A percentile compares a stretch with the other conserved stretches of the same genome.
Conservation (phyloP, 2,797 vertebrate species). For the Sebastes iracundus region DNA sequence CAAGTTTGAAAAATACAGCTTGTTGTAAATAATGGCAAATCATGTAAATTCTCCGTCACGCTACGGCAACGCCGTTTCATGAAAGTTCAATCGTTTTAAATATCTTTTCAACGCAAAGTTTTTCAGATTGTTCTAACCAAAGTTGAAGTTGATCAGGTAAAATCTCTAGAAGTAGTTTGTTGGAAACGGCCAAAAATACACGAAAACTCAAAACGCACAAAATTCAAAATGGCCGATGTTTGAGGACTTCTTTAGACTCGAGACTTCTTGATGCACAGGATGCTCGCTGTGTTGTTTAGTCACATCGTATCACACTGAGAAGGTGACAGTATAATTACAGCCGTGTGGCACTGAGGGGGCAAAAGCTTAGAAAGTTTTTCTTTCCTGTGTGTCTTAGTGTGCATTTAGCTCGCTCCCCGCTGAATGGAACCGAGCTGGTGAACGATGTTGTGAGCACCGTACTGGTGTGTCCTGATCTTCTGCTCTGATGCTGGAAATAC, state of each 20-base stretch:
- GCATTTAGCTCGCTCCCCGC: slow-evolving; percentile 1
- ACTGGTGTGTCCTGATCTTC: slow-evolving; percentile 1
- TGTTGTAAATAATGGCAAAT: too few relatives aligned
- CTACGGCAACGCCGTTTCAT: too few relatives aligned
- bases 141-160: too few relatives aligned
- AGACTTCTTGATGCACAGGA: slow-evolving; percentile 20
- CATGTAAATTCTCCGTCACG: too few relatives aligned
- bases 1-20: too few relatives aligned
- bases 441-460: slow-evolving; percentile 6
- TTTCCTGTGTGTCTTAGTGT: slow-evolving; percentile 10
- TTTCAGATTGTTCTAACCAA: too few relatives aligned
- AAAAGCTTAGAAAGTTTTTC: slow-evolving; percentile 23
- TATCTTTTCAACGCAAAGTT: too few relatives aligned
- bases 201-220: too few relatives aligned
- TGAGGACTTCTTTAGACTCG: neutral
- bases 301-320: slow-evolving; percentile 50
- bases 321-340: slow-evolving; percentile 72
- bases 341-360: slow-evolving; percentile 41
- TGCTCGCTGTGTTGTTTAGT: slow-evolving; percentile 37
- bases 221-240: too few relatives aligned
- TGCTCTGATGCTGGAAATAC: slow-evolving; percentile 32
- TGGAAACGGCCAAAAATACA: too few relatives aligned
- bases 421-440: neutral
- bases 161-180: too few relatives aligned
- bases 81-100: too few relatives aligned